Evolutionary conservation across 2,113 vertebrate genomes (phyloP), one percentile per base, ranked within the genome.

Genomic region (Tragelaphus buxtoni): DNA sequence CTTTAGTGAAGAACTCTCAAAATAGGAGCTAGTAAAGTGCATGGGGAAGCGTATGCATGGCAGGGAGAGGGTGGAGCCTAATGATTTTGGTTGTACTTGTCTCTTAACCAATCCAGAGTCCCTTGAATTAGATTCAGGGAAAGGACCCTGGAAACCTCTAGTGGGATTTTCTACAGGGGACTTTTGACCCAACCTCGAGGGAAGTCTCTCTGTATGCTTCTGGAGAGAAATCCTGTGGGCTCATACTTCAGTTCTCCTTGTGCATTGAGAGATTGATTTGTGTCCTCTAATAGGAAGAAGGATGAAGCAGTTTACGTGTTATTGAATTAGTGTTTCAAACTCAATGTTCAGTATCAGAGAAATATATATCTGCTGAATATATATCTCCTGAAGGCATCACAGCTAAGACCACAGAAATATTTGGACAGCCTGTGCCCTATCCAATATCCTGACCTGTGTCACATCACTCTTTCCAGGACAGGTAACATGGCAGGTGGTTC

Each of bases 301-400:
- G 95, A 95, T 97, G 74, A 69, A 85, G 69, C 86, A 86, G 97
- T 98, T 98, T 77, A 93, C 88, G 60, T 81, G 83, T 90, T 93
- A 89, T 42, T 94, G 89, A 94, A 96, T 97, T 97, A 82, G 30
- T 92, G 88, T 97, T 97, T 97, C 81, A 82, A 95, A 96, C 96
- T 72, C 58, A 85, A 8, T 97, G 84, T 98, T 92, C 86, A 69
- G 47, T 95, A 65, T 35, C 82, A 88, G 81, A 88, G 86, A 97
- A 92, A 92, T 56, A 96, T 84, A 65, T 4, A 98, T 53, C 92
- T 90, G 42, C 80, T 42, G 42, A 42, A 42, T 42, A 42, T 42
- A 42, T 42, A 42, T 92, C 61, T 96, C 60, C 80, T 81, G 45
- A 88, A 96, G 65, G 16, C 65, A 85, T 92, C 60, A 61, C n/a